Evolutionary conservation across 1,140 invertebrate genomes (phyloP).

Genomic region (Aphaenogaster rudis): DNA sequence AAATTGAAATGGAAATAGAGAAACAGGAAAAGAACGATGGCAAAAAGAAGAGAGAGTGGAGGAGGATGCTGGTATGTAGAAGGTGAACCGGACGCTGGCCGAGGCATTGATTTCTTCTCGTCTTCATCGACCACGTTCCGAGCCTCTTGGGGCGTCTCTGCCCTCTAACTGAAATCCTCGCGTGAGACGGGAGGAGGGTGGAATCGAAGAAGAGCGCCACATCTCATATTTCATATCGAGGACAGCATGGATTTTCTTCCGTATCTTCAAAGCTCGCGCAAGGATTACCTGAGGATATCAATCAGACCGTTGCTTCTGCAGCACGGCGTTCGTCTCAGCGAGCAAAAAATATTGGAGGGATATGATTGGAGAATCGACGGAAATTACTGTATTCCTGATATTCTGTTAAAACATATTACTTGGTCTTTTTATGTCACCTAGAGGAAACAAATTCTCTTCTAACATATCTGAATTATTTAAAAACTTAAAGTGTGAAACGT

Average conservation of each 20-base stretch:
- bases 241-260: constrained; percentile 85
- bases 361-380: constrained; percentile 40
- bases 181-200: constrained; percentile 76
- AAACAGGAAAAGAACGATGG: background rate
- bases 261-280: constrained; percentile 80
- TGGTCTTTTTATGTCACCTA: background rate
- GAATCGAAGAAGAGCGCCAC: constrained; percentile 78
- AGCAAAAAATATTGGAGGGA: constrained; percentile 48
- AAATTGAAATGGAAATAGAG: constrained; percentile 3
- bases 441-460: background rate
- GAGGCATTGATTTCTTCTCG: constrained; percentile 87
- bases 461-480: background rate
- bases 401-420: background rate
- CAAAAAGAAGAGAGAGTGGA: constrained; percentile 12
- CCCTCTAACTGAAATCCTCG: constrained; percentile 83
- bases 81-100: constrained; percentile 79
- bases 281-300: constrained; percentile 84
- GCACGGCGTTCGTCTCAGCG: constrained; percentile 22
- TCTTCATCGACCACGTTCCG: constrained; percentile 85
- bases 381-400: constrained; percentile 41
- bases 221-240: constrained; percentile 86
- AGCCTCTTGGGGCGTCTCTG: constrained; percentile 80
- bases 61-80: constrained; percentile 59
- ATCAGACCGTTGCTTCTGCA: constrained; percentile 76
- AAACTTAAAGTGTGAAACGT: background rate